Evolutionary conservation across 2,797 vertebrate species (phyloP), one percentile per base, ranked within the genome.

Genomic region (Limnodromus scolopaceus): DNA sequence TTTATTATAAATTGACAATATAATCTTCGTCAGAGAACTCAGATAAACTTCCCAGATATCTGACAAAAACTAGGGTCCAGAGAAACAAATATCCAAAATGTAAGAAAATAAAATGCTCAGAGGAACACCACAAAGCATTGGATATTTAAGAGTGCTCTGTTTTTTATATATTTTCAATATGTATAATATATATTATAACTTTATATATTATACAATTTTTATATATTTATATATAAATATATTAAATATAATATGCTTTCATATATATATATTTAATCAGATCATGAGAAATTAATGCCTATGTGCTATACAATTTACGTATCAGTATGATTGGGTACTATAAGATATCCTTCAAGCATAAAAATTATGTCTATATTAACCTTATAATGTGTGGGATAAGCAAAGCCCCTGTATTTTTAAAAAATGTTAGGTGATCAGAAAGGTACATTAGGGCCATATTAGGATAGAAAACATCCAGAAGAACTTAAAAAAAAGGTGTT

Each of bases 341-440:
- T 6, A 76, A 82, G 16, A 41, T 70, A 45, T 18, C 11, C 19
- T 36, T 38, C 78, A 45, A 34, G 25, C 10, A n/a, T 34, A 38
- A 58, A 55, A 46, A 57, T 25, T 46, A 55, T 38, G 11, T 51
- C 57, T 68, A 16, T 15, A 36, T 41, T 68, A 48, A 38, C 22
- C 16, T 39, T 81, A 15, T 41, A 66, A 72, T 39, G 4, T 30
- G 7, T 7, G 25, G 8, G 11, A 92, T 46, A 87, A 81, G 7
- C 12, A 58, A 41, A 86, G 5, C 1, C 1, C 2, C 9, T 10
- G 1, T 4, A 45, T 65, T 84, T 36, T 20, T 6, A 9, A 32
- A 36, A 43, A 55, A 32, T 46, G 1, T 19, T 13, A n/a, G 4
- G 22, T 72, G 34, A 53, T 68, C 6, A 43, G 32, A 87, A 51